phyloP scores from a whole-genome alignment of 2,113 vertebrate genomes.

The Sciurus niger region DNA sequence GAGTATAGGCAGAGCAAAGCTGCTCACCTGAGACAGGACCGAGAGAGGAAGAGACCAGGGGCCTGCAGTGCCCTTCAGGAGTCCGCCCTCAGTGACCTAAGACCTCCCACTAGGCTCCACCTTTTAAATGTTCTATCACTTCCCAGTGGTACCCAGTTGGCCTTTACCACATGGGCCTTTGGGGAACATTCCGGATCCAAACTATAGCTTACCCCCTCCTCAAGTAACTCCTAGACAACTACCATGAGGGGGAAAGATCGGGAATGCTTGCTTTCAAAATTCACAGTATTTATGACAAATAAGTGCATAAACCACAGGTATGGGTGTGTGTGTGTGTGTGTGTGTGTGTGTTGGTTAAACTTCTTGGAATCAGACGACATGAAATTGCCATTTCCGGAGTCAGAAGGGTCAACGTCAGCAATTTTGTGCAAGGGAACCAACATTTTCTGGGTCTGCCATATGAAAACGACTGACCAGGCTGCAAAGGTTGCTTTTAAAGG shows the following conservation, averaged over 20 bases:
- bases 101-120: neutral
- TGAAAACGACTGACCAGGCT: slow-evolving; percentile 16
- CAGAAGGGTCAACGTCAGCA: neutral
- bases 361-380: neutral
- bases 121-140: neutral
- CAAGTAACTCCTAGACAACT: neutral
- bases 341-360: neutral
- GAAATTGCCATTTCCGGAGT: neutral
- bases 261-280: neutral
- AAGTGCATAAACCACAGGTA: neutral
- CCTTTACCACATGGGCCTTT: neutral
- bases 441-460: neutral
- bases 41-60: neutral
- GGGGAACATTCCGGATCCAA: neutral
- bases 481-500: slow-evolving; percentile 31
- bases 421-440: neutral
- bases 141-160: neutral
- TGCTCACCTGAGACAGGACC: too few species aligned
- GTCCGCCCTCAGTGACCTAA: neutral
- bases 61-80: neutral
- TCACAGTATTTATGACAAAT: slow-evolving; percentile 26
- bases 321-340: neutral
- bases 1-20: neutral
- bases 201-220: neutral
- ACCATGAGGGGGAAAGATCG: too few species aligned